Evolutionary conservation across 2,797 vertebrate genomes (phyloP).

Genomic region (Sebastes diploproa): DNA sequence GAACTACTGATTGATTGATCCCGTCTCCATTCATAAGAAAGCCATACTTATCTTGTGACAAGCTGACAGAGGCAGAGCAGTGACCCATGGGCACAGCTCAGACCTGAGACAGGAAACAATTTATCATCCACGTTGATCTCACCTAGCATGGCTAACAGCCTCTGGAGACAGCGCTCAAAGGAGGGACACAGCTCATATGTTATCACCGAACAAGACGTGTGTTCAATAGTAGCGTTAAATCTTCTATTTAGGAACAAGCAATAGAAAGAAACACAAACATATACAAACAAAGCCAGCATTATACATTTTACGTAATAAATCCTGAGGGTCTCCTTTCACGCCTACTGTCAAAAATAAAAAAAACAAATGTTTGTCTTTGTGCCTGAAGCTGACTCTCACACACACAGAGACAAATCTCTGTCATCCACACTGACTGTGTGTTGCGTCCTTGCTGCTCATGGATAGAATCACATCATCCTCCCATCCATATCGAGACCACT

Average conservation of each 20-base stretch:
- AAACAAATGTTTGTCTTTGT: slow-evolving; percentile 13
- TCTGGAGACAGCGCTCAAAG: slow-evolving; percentile 30
- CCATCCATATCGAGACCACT: slow-evolving; percentile 19
- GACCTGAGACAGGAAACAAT: slow-evolving; percentile 61
- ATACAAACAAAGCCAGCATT: background rate
- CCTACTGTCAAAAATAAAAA: slow-evolving; percentile 17
- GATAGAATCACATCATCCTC: slow-evolving; percentile 9
- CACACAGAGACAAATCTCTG: background rate
- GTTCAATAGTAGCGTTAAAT: background rate
- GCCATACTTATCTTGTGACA: slow-evolving; percentile 32
- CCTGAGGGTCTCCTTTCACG: background rate
- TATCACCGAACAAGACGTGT: slow-evolving; percentile 20
- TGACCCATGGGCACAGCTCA: slow-evolving; percentile 58
- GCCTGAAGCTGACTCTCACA: background rate
- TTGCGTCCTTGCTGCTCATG: background rate
- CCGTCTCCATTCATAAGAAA: slow-evolving; percentile 32
- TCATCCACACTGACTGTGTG: background rate
- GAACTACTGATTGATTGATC: slow-evolving; percentile 49
- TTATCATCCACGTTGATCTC: slow-evolving; percentile 45
- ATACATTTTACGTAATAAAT: background rate
- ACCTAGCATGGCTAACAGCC: slow-evolving; percentile 5
- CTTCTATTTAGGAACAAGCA: background rate
- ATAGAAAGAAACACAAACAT: background rate
- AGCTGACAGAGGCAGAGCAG: slow-evolving; percentile 38
- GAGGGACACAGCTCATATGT: slow-evolving; percentile 26